Evolutionary conservation across 2,113 vertebrate genomes (phyloP).

Genomic region (Procavia capensis): DNA sequence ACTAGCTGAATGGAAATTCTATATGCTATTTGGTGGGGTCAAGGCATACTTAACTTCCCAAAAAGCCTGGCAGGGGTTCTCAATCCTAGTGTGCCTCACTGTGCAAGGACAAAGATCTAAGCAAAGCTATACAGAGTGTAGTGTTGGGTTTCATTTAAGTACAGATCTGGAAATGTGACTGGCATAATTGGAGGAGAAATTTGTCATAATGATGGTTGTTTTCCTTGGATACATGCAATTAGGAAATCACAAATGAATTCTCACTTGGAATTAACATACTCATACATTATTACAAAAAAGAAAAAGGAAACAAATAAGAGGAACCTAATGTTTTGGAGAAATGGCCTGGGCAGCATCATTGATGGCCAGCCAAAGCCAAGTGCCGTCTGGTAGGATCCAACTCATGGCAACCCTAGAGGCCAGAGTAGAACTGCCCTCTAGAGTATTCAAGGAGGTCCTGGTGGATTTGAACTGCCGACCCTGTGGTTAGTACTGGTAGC

Average conservation of each 20-base stretch:
- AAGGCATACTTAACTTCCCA: constrained; percentile 5
- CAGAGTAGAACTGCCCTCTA: too few species aligned
- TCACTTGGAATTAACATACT: constrained; percentile 30
- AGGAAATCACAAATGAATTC: constrained; percentile 17
- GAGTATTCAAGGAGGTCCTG: too few species aligned
- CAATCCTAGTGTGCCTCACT: background rate
- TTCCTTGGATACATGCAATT: constrained; percentile 50
- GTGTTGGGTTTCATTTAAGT: constrained; percentile 30
- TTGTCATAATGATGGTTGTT: constrained; percentile 32
- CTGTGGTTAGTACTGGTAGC: too few species aligned
- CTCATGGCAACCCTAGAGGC: too few species aligned
- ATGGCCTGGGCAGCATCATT: background rate
- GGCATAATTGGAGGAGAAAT: constrained; percentile 52
- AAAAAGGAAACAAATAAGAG: constrained; percentile 31
- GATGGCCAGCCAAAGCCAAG: too few species aligned
- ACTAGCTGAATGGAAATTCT: constrained; percentile 13
- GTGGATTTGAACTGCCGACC: too few species aligned
- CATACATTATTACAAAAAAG: constrained; percentile 22
- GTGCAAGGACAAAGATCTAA: constrained; percentile 32
- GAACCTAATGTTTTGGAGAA: constrained; percentile 40
- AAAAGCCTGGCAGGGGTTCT: background rate
- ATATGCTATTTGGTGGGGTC: constrained; percentile 18
- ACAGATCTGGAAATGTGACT: constrained; percentile 37
- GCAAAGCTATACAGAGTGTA: background rate
- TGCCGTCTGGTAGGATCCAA: too few species aligned